Evolutionary conservation across 2,113 vertebrate genomes (phyloP), one percentile per base, ranked within the genome.

Genomic region (Apaloderma vittatum): DNA sequence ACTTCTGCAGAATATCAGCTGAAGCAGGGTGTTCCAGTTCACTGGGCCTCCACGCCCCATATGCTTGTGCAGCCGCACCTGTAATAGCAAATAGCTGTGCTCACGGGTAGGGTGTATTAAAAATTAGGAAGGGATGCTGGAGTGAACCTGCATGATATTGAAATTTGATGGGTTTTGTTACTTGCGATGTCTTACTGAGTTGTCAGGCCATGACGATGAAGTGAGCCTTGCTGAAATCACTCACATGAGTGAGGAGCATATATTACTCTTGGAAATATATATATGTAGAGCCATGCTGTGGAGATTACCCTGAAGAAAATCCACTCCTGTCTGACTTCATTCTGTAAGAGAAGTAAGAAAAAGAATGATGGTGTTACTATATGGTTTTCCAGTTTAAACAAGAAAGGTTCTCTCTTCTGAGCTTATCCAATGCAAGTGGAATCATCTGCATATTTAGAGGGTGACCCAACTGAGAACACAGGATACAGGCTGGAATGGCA

Each of bases 21-120:
- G 79, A 94, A 94, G 71, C 88, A 79, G 84, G 72, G n/a, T 12
- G 93, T 97, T 97, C 95, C 94, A 95, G 88, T 93, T 96, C 96
- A 70, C 70, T 95, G 95, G 88, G 67, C 79, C 84, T 93, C 75
- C 62, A 18, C 78, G 74, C 48, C 43, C 78, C 52, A 24, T 86
- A 83, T 86, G 88, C 72, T 90, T 70, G 30, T 86, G 88, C 75
- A 80, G 89, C 79, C 58, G 93, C 72, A 85, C 88, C 86, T 96
- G 88, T 72, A 87, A 88, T 32, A 85, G 80, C 85, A 83, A 89
- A 88, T 18, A 82, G 74, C 82, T 63, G 2, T 21, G 77, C 85
- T 86, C 49, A 16, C n/a, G 72, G 52, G 54, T 40, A 74, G 51
- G 63, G n/a, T 90, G 90, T 51, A 75, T 84, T 90, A 76, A 86